Evolutionary conservation across 2,888 invertebrate species (phyloP).

Genomic region (Neoscelio sp.): DNA sequence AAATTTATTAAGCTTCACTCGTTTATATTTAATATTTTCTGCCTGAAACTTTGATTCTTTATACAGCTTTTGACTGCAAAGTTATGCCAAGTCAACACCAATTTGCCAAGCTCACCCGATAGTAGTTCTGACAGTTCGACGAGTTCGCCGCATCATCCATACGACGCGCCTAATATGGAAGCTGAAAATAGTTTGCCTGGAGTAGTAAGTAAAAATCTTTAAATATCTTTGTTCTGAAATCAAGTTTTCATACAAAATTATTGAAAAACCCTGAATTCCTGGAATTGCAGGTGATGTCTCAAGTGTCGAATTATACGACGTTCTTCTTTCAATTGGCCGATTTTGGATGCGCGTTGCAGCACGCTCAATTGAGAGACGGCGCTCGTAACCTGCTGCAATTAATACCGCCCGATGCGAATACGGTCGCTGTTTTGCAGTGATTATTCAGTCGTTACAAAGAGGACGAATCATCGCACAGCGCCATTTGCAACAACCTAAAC

Average conservation of each 20-base stretch:
- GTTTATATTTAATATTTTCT: too few species aligned
- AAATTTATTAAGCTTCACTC: too few species aligned
- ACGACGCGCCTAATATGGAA: conserved; percentile 91
- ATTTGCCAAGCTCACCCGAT: conserved; percentile 92
- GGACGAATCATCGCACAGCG: conserved; percentile 74
- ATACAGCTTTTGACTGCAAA: conserved; percentile 89
- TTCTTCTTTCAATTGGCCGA: conserved; percentile 95
- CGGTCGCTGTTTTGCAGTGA: conserved; percentile 85
- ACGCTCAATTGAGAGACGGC: conserved; percentile 92
- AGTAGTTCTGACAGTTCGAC: conserved; percentile 98
- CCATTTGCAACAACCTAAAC: conserved; percentile 77
- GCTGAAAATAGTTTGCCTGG: conserved; percentile 96
- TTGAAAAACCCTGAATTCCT: too few species aligned
- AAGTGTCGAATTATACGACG: conserved; percentile 90
- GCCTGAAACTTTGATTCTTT: conserved; percentile 57
- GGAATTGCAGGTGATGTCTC: conserved; percentile 89
- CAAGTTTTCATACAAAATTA: too few species aligned
- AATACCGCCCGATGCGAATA: conserved; percentile 90
- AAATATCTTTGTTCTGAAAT: neutral
- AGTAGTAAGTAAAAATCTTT: too few species aligned
- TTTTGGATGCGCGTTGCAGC: conserved; percentile 92
- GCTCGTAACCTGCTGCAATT: conserved; percentile 91
- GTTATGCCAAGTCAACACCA: conserved; percentile 88
- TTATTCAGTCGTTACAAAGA: conserved; percentile 84
- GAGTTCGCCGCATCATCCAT: conserved; percentile 94